Evolutionary conservation across 2,797 vertebrate species (phyloP).

Genomic region (Chromis chromis): DNA sequence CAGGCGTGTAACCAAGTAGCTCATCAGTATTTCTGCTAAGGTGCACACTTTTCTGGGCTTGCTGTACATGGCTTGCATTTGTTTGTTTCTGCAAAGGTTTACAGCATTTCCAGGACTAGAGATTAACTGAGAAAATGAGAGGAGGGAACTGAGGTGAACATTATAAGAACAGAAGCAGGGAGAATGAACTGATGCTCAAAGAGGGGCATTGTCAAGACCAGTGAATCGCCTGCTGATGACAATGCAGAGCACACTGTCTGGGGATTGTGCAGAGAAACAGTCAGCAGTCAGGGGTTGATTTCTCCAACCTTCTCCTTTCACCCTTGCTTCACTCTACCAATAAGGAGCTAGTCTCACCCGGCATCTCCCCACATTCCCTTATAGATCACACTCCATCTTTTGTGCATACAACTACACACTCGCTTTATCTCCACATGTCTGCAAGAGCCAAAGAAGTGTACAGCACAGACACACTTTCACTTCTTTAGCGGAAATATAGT

Average conservation of each 20-base stretch:
- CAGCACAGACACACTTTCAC: not conserved
- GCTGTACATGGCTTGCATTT: slow-evolving; percentile 47
- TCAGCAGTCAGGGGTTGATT: slow-evolving; percentile 64
- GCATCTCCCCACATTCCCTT: slow-evolving; percentile 35
- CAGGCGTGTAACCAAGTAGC: slow-evolving; percentile 67
- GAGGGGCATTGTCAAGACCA: slow-evolving; percentile 70
- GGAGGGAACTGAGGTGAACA: slow-evolving; percentile 37
- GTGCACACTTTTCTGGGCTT: slow-evolving; percentile 66
- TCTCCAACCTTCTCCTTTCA: slow-evolving; percentile 53
- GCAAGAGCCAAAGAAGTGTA: not conserved
- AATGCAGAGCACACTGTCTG: slow-evolving; percentile 58
- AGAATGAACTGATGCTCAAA: slow-evolving; percentile 81
- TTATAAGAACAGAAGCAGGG: slow-evolving; percentile 23
- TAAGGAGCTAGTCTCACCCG: slow-evolving; percentile 47
- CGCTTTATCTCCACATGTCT: slow-evolving; percentile 24
- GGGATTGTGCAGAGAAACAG: slow-evolving; percentile 61
- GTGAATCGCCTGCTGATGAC: slow-evolving; percentile 58
- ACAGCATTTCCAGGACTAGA: slow-evolving; percentile 47
- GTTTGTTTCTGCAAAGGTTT: slow-evolving; percentile 63
- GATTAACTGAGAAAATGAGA: slow-evolving; percentile 62
- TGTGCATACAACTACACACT: slow-evolving; percentile 25
- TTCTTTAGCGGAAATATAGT: slow-evolving; percentile 12
- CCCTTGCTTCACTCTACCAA: slow-evolving; percentile 43
- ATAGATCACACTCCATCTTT: slow-evolving; percentile 43
- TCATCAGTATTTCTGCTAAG: slow-evolving; percentile 81